Evolutionary conservation across 2,888 invertebrate species (phyloP).

Genomic region (Eupithecia subumbrata): DNA sequence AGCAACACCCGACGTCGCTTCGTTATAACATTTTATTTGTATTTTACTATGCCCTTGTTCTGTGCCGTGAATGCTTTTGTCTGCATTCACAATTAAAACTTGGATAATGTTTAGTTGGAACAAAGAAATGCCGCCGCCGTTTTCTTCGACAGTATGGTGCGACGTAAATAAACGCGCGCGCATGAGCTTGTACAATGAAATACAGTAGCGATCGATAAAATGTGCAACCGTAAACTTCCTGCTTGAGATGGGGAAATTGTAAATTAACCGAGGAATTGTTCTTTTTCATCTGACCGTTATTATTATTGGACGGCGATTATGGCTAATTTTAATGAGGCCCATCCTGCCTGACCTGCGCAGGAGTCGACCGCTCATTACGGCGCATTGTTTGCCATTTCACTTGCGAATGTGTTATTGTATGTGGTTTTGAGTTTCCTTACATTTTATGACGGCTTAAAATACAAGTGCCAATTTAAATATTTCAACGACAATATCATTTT

Average conservation of each 20-base stretch:
- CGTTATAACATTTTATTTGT: constrained; percentile 80
- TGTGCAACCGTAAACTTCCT: constrained; percentile 81
- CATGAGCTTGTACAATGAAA: constrained; percentile 54
- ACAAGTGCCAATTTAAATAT: constrained; percentile 8
- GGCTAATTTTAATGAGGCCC: constrained; percentile 46
- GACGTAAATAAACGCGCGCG: constrained; percentile 73
- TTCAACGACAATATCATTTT: constrained; percentile 15
- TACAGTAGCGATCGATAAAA: constrained; percentile 79
- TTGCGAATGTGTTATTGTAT: constrained; percentile 20
- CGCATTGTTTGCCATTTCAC: constrained; percentile 29
- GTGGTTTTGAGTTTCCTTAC: constrained; percentile 17
- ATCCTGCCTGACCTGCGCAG: constrained; percentile 40
- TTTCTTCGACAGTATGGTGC: constrained; percentile 67
- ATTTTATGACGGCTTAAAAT: constrained; percentile 18
- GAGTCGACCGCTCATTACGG: constrained; percentile 29
- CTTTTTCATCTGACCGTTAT: constrained; percentile 78
- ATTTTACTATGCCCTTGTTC: constrained; percentile 50
- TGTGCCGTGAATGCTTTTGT: constrained; percentile 71
- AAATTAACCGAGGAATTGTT: constrained; percentile 77
- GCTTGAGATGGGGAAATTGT: constrained; percentile 75
- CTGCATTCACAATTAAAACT: constrained; percentile 81
- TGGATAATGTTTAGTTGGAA: constrained; percentile 78
- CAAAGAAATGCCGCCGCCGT: constrained; percentile 82
- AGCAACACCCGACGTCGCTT: constrained; percentile 67
- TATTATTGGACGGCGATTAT: constrained; percentile 60